Evolutionary conservation across 2,888 invertebrate genomes (phyloP).

Genomic region (Mimachlamys varia): DNA sequence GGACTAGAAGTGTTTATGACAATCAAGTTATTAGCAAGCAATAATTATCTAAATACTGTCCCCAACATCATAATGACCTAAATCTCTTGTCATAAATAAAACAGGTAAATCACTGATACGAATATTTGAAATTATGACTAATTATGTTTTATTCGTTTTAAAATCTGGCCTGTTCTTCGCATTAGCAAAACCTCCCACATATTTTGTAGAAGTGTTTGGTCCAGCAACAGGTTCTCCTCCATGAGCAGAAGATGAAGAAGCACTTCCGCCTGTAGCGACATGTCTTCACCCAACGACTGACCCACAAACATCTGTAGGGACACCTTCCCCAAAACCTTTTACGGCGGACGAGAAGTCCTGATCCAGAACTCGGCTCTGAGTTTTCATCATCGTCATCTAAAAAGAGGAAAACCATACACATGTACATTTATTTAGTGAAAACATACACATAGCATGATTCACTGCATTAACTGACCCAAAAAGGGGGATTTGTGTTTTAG

Average conservation of each 20-base stretch:
- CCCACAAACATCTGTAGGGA: not conserved
- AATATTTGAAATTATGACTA: no score
- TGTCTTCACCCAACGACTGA: not conserved
- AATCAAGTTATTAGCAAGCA: no score
- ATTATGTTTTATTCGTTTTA: no score
- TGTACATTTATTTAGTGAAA: no score
- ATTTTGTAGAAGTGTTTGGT: not conserved
- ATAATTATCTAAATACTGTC: no score
- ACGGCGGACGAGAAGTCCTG: not conserved
- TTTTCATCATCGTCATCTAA: not conserved
- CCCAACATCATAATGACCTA: no score
- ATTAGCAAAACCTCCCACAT: not conserved
- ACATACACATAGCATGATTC: not conserved
- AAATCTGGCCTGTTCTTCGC: no score
- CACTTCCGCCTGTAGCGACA: not conserved
- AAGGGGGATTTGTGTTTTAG: no score
- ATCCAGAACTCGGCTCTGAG: not conserved
- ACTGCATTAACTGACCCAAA: no score
- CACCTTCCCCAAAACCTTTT: not conserved
- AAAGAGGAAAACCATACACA: not conserved
- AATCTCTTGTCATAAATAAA: no score
- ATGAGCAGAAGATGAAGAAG: not conserved
- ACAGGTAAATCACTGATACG: no score
- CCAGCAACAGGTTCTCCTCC: not conserved
- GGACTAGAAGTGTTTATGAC: no score